These are phyloP conservation scores for Drosophila limbata DNA, from an alignment of 2,888 invertebrate species.

Conservation along the genomic window DNA sequence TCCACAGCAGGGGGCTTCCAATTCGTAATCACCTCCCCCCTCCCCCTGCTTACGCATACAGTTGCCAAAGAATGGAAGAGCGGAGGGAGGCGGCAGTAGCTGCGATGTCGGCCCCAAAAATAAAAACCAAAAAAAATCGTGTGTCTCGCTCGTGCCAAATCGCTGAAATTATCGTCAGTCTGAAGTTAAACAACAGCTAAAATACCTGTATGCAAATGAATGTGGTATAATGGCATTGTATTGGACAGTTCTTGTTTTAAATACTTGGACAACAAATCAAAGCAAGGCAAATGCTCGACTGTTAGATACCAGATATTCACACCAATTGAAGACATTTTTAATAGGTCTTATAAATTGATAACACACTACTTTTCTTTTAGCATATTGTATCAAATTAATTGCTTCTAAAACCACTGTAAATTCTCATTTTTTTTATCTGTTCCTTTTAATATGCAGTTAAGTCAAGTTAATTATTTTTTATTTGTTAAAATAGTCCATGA, in stretches of 20 bases:
- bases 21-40: neutral
- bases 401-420: no score
- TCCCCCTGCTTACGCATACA: neutral
- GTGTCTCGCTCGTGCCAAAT: slow-evolving; percentile 63
- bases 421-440: no score
- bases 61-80: slow-evolving; percentile 1
- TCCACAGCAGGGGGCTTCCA: slow-evolving; percentile 2
- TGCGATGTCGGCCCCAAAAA: neutral
- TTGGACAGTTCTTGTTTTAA: slow-evolving; percentile 42
- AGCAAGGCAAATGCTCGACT: neutral
- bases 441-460: no score
- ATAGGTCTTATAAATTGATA: no score
- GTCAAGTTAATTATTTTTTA: no score
- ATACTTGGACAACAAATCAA: slow-evolving; percentile 21
- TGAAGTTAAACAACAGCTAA: slow-evolving; percentile 36
- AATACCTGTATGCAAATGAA: slow-evolving; percentile 59
- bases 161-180: slow-evolving; percentile 61
- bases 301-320: neutral
- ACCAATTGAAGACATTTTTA: neutral
- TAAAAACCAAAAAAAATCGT: slow-evolving; percentile 22
- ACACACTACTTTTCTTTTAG: no score
- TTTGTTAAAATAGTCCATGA: no score
- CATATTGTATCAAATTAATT: no score
- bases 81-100: neutral
- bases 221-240: slow-evolving; percentile 28